phyloP scores from a whole-genome alignment of 2,797 vertebrate species.

The Chromobotia macracanthus region DNA sequence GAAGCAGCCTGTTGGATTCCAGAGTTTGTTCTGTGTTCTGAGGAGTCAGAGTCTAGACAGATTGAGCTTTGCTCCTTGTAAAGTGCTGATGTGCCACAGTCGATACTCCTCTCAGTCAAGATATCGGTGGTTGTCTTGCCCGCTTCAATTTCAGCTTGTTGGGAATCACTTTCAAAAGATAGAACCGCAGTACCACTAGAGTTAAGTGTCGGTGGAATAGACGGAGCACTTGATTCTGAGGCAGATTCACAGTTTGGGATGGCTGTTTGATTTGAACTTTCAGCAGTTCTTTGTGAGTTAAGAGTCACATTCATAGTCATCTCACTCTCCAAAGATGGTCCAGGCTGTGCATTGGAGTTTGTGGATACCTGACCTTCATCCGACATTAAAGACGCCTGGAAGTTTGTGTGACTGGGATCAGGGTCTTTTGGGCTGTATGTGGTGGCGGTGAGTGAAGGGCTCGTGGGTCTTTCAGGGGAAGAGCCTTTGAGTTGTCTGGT shows the following conservation, averaged over 20 bases:
- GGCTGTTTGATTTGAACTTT: slow-evolving; percentile 16
- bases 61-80: slow-evolving; percentile 31
- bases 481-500: slow-evolving; percentile 46
- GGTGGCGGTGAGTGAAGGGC: slow-evolving; percentile 30
- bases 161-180: slow-evolving; percentile 16
- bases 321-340: slow-evolving; percentile 39
- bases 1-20: not conserved
- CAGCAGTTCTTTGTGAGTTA: slow-evolving; percentile 41
- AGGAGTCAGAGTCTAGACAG: slow-evolving; percentile 25
- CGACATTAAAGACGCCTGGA: slow-evolving; percentile 36
- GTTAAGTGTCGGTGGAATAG: slow-evolving; percentile 24
- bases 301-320: not conserved
- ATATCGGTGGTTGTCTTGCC: not conserved
- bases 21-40: slow-evolving; percentile 59
- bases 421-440: slow-evolving; percentile 49
- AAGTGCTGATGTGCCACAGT: slow-evolving; percentile 31
- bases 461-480: slow-evolving; percentile 7
- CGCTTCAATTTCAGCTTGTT: slow-evolving; percentile 14
- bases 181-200: not conserved
- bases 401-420: slow-evolving; percentile 33
- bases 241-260: slow-evolving; percentile 16
- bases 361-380: slow-evolving; percentile 48
- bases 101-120: slow-evolving; percentile 6
- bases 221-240: slow-evolving; percentile 10
- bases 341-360: slow-evolving; percentile 42